Percentiles rank a stretch among this genome's conserved stretches.
Conservation (phyloP, 2,888 invertebrate genomes). For the Lasioglossum oenotherae region DNA sequence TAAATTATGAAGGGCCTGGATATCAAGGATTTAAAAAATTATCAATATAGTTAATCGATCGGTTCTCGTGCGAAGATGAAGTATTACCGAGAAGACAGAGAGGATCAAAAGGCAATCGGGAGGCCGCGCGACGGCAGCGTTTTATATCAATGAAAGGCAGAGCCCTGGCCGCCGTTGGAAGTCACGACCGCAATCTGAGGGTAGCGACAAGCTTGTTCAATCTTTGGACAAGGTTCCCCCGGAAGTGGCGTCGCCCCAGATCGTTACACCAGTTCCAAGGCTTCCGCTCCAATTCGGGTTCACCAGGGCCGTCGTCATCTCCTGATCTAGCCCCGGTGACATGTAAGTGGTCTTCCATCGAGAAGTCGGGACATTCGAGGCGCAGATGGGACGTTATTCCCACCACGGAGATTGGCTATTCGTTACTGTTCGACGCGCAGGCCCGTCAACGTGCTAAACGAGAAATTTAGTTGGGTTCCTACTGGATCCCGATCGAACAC, state of each 20-base stretch:
- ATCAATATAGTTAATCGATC: not conserved
- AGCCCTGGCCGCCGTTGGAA: not conserved
- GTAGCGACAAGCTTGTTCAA: conserved; percentile 30
- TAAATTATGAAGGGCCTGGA: not conserved
- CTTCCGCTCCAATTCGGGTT: conserved; percentile 42
- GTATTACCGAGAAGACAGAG: not conserved
- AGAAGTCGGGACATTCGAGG: conserved; percentile 15
- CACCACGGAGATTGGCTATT: conserved; percentile 72
- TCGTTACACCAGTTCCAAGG: conserved; percentile 32
- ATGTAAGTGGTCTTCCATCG: conserved; percentile 35
- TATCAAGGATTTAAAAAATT: not conserved
- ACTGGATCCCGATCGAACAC: conserved; percentile 1
- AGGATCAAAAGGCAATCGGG: not conserved
- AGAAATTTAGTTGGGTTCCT: conserved; percentile 20
- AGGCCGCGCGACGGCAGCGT: not conserved
- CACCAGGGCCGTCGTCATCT: conserved; percentile 36
- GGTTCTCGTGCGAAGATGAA: not conserved
- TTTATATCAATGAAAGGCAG: not conserved
- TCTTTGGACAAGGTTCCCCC: conserved; percentile 30
- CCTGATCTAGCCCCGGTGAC: conserved; percentile 43
- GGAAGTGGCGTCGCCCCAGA: conserved; percentile 33
- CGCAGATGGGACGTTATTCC: conserved; percentile 49
- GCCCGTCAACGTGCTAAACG: conserved; percentile 25
- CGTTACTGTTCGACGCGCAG: conserved; percentile 57
- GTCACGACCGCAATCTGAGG: not conserved